These are phyloP conservation scores for Drosophila rhopaloa DNA, from an alignment of 1,140 invertebrate genomes.

Conservation along the genomic window DNA sequence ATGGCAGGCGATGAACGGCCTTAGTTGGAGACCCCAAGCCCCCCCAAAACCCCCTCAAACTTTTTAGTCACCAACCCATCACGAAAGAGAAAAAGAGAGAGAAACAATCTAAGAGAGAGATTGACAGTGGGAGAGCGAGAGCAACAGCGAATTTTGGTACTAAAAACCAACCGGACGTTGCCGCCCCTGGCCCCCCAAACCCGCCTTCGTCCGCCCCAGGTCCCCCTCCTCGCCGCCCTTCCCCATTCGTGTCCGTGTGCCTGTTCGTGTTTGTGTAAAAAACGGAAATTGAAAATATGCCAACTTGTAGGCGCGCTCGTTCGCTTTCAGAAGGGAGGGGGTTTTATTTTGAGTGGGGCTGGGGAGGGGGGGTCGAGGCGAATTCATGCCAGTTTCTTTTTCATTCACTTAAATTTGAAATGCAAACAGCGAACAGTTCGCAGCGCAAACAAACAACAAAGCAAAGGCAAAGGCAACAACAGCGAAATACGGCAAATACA, in stretches of 20 bases:
- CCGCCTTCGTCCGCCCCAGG: conserved; percentile 12
- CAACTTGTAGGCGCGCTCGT: conserved; percentile 84
- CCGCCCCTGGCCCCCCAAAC: conserved; percentile 45
- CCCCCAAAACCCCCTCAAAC: conserved; percentile 1
- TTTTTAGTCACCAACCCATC: not conserved
- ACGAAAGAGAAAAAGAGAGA: not conserved
- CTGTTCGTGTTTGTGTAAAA: conserved; percentile 61
- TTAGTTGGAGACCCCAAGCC: conserved; percentile 12
- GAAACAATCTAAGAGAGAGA: not conserved
- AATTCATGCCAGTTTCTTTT: conserved; percentile 80
- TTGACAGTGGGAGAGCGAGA: conserved; percentile 17
- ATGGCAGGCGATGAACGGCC: conserved; percentile 46
- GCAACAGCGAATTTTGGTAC: conserved; percentile 57
- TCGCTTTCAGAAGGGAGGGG: conserved; percentile 40
- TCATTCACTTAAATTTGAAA: conserved; percentile 83
- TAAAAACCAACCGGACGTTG: conserved; percentile 82
- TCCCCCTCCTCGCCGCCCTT: not conserved
- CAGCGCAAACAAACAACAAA: conserved; percentile 55
- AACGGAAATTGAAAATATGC: conserved; percentile 85
- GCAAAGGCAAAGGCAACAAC: conserved; percentile 25
- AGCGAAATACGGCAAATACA: conserved; percentile 25
- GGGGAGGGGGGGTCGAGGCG: conserved; percentile 49
- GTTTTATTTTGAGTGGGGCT: conserved; percentile 4
- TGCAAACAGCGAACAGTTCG: conserved; percentile 62
- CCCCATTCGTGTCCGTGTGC: conserved; percentile 6